Evolutionary conservation across 2,888 invertebrate genomes (phyloP).

Genomic region (Torymus texanus): DNA sequence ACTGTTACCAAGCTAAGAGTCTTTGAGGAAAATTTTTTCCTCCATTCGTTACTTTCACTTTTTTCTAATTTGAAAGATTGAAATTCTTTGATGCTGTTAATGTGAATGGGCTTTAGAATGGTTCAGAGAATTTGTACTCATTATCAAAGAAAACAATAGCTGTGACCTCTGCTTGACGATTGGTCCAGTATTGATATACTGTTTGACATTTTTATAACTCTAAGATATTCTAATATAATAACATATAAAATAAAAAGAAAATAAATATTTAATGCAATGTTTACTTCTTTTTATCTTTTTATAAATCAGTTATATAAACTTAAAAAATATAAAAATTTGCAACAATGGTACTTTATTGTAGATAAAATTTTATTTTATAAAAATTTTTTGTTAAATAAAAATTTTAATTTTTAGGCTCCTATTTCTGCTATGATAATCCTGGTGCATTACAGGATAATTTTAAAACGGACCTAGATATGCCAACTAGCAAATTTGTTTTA

Average conservation of each 20-base stretch:
- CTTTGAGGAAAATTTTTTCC: not conserved
- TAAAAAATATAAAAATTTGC: no score
- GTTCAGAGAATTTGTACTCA: no score
- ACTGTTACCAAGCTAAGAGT: not conserved
- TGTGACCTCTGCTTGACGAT: no score
- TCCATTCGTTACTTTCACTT: not conserved
- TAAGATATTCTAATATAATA: no score
- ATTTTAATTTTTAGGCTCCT: conserved; percentile 83
- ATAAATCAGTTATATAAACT: no score
- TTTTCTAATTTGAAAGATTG: not conserved
- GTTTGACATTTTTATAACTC: no score
- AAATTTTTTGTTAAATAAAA: not conserved
- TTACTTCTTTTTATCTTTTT: not conserved
- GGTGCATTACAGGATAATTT: conserved; percentile 93
- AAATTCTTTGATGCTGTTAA: not conserved
- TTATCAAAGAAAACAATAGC: no score
- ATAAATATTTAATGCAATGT: not conserved
- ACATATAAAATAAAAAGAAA: no score
- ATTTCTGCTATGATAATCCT: conserved; percentile 98
- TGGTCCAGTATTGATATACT: no score
- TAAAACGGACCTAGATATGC: conserved; percentile 86
- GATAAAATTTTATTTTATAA: not conserved
- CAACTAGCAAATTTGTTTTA: conserved; percentile 88
- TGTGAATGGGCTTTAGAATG: not conserved
- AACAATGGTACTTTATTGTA: not conserved